These are phyloP conservation scores for Dromococcyx pavoninus DNA, from an alignment of 2,797 vertebrate genomes.

Conservation along the genomic window DNA sequence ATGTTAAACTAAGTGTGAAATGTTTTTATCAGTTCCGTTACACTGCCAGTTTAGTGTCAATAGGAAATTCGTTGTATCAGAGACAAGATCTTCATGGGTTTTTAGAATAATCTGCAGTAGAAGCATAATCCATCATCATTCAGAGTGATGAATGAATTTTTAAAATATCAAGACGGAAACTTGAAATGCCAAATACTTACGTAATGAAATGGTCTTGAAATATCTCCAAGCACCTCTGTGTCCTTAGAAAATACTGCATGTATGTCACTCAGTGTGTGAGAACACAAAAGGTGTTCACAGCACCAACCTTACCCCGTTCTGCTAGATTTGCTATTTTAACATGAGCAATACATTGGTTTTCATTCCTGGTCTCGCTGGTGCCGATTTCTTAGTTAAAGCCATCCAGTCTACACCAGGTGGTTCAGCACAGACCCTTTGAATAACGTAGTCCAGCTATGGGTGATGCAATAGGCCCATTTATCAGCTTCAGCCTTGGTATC, in stretches of 20 bases:
- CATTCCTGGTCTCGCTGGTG: not conserved
- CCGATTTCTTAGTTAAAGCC: conserved; percentile 9
- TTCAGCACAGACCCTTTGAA: not conserved
- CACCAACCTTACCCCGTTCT: not conserved
- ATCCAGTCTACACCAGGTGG: not conserved
- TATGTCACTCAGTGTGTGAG: not conserved
- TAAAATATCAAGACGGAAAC: not conserved
- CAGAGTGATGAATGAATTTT: not conserved
- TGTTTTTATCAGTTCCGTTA: conserved; percentile 11
- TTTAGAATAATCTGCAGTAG: not conserved
- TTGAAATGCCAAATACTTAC: not conserved
- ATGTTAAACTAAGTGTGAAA: conserved; percentile 27
- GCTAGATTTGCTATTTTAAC: not conserved
- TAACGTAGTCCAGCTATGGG: not conserved
- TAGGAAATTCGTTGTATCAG: not conserved
- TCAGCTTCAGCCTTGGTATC: not conserved
- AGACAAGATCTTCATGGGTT: not conserved
- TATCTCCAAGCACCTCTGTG: not conserved
- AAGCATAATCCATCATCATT: not conserved
- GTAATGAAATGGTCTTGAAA: not conserved
- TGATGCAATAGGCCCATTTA: not conserved
- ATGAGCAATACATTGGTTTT: not conserved
- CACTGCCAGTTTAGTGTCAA: not conserved
- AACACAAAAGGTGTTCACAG: not conserved
- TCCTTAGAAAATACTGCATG: not conserved